Evolutionary conservation across 2,113 vertebrate species (phyloP), one percentile per base, ranked within the genome.

Genomic region (Riparia riparia): DNA sequence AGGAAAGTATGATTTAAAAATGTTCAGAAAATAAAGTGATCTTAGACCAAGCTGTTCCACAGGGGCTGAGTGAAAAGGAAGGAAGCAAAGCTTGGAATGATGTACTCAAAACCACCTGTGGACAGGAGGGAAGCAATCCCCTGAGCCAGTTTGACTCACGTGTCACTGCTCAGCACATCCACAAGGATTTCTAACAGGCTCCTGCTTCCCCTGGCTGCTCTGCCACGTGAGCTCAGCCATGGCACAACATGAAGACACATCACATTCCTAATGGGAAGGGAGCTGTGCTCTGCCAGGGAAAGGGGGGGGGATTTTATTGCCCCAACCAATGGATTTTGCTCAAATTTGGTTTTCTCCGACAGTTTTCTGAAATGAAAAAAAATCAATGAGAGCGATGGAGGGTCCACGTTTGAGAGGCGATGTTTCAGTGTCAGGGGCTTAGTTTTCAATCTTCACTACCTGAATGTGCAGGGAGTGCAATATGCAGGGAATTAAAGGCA

Each of bases 391-490:
- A 73, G 91, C 72, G 18, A 89, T 85, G 96, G 95, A 92, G 94
- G 86, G 95, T 22, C 85, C 64, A 57, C 19, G 86, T 98, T 93
- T 96, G 97, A 98, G 98, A 98, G 97, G 98, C 91, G 82, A 97
- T 97, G 97, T 93, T 98, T 98, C 98, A 98, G 97, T 96, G 97
- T 98, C 98, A 98, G 96, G 94, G 90, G 77, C 96, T 97, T 87
- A 89, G 80, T 80, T 94, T 98, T 98, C 98, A 96, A 98, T 98
- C 97, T 91, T 95, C 93, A 45, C 95, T 42, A 49, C 82, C 90
- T 82, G 96, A 95, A 97, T 95, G 12, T 98, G 98, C 98, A 97
- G 93, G 34, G 87, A 98, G 90, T 91, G 97, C 97, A 98, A 98
- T 97, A 97, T 77, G 83, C 81, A 82, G 78, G 94, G 97, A 97